Evolutionary conservation across 2,888 invertebrate genomes (phyloP), one percentile per base, ranked within the genome.

Genomic region (Orthosia gracilis): DNA sequence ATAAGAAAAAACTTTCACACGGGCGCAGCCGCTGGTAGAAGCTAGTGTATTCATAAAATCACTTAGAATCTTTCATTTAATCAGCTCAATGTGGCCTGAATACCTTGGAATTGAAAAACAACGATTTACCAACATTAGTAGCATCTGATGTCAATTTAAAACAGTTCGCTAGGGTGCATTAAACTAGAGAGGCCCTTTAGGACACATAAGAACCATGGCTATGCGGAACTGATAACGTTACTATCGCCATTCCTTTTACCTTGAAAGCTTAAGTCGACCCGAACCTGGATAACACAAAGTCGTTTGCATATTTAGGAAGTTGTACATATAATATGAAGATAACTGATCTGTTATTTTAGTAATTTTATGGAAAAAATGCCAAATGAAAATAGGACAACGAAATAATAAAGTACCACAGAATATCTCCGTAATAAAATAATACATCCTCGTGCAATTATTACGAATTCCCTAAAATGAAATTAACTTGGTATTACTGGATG

Each of bases 401-500:
- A 54, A 63, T 63, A 55, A 55, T 55, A 57, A 59, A 52, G 26
- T 5, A 50, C 23, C 26, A 21, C 49, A 72, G 52, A 3, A 52
- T 52, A 58, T 54, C 21, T 15, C 15, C 45, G 18, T 63, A 58
- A 80, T 49, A 23, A 9, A 50, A 57, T 70, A 59, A 57, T 71
- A 49, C 47, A 49, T 59, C 21, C 49, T 52, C 45, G 31, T 47
- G 13, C 26, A 67, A 45, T 82, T 61, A 49, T 47, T 57, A 77
- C 55, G 31, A 65, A 68, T 65, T 40, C 50, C 50, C 52, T n/a
- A 40, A 65, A 78, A 65, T 76, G 13, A 40, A 78, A 78, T 83
- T 71, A 83, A 67, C 59, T 26, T n/a, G 17, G 21, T n/a, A 59
- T 78, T 71, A 78, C 83, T 59, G 72, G 31, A 79, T 78, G 72